These are phyloP conservation scores for Falco peregrinus DNA, from an alignment of 2,797 vertebrate genomes.

Conservation along the genomic window DNA sequence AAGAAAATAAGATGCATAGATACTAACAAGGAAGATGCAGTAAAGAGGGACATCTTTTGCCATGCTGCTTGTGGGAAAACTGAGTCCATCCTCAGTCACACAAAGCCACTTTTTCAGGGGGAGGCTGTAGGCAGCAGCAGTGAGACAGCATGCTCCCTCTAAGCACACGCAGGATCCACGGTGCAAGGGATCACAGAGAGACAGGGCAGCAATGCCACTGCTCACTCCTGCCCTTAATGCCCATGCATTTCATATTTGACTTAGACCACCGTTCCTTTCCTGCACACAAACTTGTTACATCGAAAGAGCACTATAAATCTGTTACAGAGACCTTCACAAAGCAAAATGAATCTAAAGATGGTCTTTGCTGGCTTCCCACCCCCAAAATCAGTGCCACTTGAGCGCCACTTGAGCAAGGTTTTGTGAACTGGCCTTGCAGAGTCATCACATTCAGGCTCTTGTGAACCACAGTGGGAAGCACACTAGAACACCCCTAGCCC, in stretches of 20 bases:
- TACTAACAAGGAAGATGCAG: neutral
- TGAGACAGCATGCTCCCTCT: neutral
- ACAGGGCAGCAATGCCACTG: neutral
- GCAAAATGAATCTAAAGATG: neutral
- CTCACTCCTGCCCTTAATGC: neutral
- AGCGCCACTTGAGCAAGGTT: neutral
- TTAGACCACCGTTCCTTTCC: neutral
- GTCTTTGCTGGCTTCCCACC: neutral
- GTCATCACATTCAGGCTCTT: neutral
- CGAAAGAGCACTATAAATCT: neutral
- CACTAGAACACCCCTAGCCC: neutral
- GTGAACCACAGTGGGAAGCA: neutral
- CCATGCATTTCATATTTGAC: rapidly evolving
- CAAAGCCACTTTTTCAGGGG: neutral
- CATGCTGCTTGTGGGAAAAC: neutral
- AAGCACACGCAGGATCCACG: rapidly evolving
- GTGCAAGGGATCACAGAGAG: neutral
- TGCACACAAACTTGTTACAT: neutral
- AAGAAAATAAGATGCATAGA: neutral
- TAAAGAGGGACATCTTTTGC: neutral
- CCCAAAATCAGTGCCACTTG: neutral
- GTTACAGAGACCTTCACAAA: neutral
- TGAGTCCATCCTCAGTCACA: neutral
- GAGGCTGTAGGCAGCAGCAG: neutral
- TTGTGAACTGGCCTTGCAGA: neutral